Evolutionary conservation across 2,113 vertebrate genomes (phyloP), one percentile per base, ranked within the genome.

Genomic region (Oncorhynchus nerka): DNA sequence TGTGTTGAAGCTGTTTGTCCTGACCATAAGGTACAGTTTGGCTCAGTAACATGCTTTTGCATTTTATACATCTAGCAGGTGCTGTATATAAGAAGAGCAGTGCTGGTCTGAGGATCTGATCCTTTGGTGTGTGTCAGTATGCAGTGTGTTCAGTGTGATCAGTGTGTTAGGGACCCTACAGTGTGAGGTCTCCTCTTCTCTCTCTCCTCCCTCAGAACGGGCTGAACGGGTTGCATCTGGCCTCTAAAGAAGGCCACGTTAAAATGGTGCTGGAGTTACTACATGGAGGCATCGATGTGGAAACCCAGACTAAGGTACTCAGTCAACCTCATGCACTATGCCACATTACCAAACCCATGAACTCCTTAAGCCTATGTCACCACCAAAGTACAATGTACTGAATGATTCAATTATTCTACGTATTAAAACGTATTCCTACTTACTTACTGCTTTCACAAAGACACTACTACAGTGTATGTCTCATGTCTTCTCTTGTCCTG

Each of bases 261-360:
- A 99, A 98, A 89, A 97, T 99, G 97, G 97, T 99, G 90, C 95
- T 96, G 81, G 98, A 99, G 90, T 92, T 99, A 59, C 94, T 99
- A 84, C 97, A 98, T 91, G 97, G 97, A 83, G 97, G 97, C 66
- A 99, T 99, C 1, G 85, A 96, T 26, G 84, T 99, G 89, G 97
- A 99, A 92, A 98, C 97, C 1, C 96, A 95, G 1, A 99, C 98
- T 59, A 99, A 99, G 97, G 98, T 99, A 91, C 39, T 45, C 39
- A 45, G 8, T 3, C 30, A 34, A 30, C 32, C 68, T 45, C 68
- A 4, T 16, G 5, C 15, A 34, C 66, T 16, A 28, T 16, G 26
- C 9, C 39, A 45, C 39, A 11, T 45, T 45, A 45, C 39, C 39
- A 45, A 9, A 45, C 39, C 39, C 39, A 45, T 11, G 9, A 3